Percentiles rank a stretch among this genome's conserved stretches.
These are phyloP conservation scores for Eugnorisma glareosa DNA, from an alignment of 2,888 invertebrate genomes.

Conservation along the genomic window DNA sequence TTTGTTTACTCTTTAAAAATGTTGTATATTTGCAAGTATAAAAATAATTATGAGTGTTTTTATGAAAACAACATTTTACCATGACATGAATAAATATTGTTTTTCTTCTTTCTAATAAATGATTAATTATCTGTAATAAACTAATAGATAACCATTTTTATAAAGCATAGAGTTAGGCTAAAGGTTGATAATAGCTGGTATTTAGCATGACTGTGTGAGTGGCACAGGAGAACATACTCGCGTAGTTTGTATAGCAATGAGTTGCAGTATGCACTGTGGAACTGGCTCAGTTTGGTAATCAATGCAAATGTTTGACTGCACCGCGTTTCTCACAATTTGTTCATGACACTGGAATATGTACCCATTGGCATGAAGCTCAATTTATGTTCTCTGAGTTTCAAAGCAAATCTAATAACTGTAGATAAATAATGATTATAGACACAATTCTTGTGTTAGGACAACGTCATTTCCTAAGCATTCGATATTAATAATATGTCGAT, in stretches of 20 bases:
- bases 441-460: slow-evolving; percentile 21
- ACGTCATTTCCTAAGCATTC: not conserved
- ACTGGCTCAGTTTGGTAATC: slow-evolving; percentile 71
- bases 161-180: slow-evolving; percentile 13
- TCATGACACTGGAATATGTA: slow-evolving; percentile 7
- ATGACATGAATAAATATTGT: not conserved
- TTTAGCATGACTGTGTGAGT: slow-evolving; percentile 21
- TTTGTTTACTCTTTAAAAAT: not conserved
- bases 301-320: slow-evolving; percentile 67
- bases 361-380: not conserved
- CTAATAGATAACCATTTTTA: slow-evolving; percentile 7
- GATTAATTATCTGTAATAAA: not conserved
- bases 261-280: slow-evolving; percentile 23
- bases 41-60: not conserved
- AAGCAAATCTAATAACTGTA: slow-evolving; percentile 25
- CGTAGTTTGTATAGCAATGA: not conserved
- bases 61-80: not conserved
- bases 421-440: slow-evolving; percentile 22
- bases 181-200: slow-evolving; percentile 10
- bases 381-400: not conserved
- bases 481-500: not conserved
- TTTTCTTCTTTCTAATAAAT: too few relatives aligned
- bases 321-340: not conserved
- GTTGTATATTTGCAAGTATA: not conserved
- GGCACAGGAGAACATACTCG: not conserved